Conservation (phyloP, 1,140 invertebrate genomes). For the Streblospio benedicti region DNA sequence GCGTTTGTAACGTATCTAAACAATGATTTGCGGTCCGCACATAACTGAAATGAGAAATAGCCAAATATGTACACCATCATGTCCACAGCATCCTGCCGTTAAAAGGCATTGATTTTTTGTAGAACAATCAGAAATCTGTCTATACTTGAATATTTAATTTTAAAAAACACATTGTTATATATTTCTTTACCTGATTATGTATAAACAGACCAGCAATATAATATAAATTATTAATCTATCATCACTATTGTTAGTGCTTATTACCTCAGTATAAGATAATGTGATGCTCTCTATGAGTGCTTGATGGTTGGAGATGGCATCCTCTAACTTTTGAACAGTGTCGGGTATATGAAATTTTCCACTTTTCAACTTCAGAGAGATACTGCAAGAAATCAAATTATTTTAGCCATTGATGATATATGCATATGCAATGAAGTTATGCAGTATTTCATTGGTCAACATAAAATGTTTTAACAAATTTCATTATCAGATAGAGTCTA, state of each 20-base stretch:
- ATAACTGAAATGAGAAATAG: conserved; percentile 33
- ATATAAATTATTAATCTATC: not conserved
- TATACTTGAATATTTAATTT: too few relatives aligned
- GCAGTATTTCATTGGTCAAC: not conserved
- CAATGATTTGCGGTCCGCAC: conserved; percentile 48
- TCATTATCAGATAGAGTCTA: too few relatives aligned
- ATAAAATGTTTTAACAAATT: too few relatives aligned
- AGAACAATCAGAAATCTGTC: too few relatives aligned
- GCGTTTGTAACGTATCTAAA: conserved; percentile 46
- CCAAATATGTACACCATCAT: not conserved
- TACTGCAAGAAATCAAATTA: conserved; percentile 61
- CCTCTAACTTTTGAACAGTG: conserved; percentile 80
- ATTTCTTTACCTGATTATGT: not conserved
- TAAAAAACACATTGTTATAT: too few relatives aligned
- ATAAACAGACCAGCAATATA: not conserved
- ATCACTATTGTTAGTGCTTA: too few relatives aligned
- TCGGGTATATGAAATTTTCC: conserved; percentile 74
- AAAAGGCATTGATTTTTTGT: too few relatives aligned
- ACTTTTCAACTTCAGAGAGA: conserved; percentile 78
- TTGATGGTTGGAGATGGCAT: conserved; percentile 82
- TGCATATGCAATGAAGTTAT: too few relatives aligned
- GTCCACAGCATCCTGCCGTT: not conserved
- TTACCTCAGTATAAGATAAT: conserved; percentile 92
- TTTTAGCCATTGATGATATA: too few relatives aligned
- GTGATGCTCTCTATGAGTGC: conserved; percentile 93